Conservation (phyloP, 2,797 vertebrate genomes). For the Acestrorhynchus altus region DNA sequence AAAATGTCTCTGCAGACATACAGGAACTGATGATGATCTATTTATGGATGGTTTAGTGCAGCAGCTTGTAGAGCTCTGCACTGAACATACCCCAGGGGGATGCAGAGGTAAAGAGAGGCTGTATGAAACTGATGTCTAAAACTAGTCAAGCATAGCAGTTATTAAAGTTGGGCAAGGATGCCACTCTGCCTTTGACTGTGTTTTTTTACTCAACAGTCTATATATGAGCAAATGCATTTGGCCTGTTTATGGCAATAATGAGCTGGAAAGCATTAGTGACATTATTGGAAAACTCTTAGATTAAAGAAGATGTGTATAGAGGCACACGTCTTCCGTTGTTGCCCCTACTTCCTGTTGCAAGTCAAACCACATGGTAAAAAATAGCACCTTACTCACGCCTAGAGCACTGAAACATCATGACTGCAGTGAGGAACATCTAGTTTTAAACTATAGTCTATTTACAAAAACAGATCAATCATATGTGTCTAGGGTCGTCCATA, state of each 20-base stretch:
- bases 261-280: slow-evolving; percentile 6
- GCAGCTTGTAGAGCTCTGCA: not conserved
- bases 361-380: slow-evolving; percentile 57
- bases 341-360: slow-evolving; percentile 60
- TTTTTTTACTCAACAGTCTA: not conserved
- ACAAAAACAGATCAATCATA: not conserved
- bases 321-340: slow-evolving; percentile 58
- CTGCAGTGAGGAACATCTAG: not conserved
- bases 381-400: slow-evolving; percentile 29
- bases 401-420: slow-evolving; percentile 5
- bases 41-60: slow-evolving; percentile 10
- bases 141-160: not conserved
- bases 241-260: not conserved
- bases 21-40: slow-evolving; percentile 39
- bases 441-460: not conserved
- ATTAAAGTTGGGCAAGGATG: not conserved
- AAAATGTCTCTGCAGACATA: slow-evolving; percentile 13
- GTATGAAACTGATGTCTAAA: not conserved
- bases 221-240: not conserved
- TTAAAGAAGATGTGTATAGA: slow-evolving; percentile 52
- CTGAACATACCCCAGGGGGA: not conserved
- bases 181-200: not conserved
- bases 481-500: no score
- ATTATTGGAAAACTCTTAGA: slow-evolving; percentile 35
- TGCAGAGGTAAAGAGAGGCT: not conserved